Evolutionary conservation across 2,888 invertebrate genomes (phyloP), one percentile per base, ranked within the genome.

Genomic region (Poecilobothrus nobilitatus): DNA sequence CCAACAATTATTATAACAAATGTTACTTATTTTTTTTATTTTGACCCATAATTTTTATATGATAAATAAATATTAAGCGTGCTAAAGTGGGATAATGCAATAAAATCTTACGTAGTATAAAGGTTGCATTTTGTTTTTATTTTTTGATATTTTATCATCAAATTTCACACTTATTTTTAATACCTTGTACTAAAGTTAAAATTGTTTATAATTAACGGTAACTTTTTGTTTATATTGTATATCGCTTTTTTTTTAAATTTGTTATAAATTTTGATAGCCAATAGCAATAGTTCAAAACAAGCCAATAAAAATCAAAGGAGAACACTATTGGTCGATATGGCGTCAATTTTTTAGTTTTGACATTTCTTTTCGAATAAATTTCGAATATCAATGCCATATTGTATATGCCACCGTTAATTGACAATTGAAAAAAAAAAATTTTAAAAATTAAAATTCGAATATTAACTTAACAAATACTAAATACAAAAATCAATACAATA

Each of bases 291-390:
- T 12, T 53, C 18, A 53, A 53, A 18, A 53, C 53, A 53, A 53
- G 53, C 53, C 53, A 53, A 53, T 53, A 53, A 53, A 53, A 53
- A 53, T 53, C 53, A 53, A 53, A 53, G 18, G 18, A 53, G 53
- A 53, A 53, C 53, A 53, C 53, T 53, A 53, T 53, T 53, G 53
- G 53, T 37, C 37, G 37, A 37, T 37, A 53, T 53, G 53, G 53
- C 53, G 53, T 53, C 53, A 53, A 53, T 53, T 53, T 53, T 53
- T 53, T 6, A 53, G n/a, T 15, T 53, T 53, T 53, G 53, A 53
- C 53, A 18, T 9, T 53, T 18, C 7, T 15, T 15, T 18, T 18
- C 15, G 53, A 53, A 53, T 4, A 2, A 41, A 12, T 41, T 41
- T 41, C 41, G 41, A 41, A 41, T 12, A 12, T 41, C 4, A 41